phyloP scores from a whole-genome alignment of 2,797 vertebrate species.

The Amblyraja radiata region DNA sequence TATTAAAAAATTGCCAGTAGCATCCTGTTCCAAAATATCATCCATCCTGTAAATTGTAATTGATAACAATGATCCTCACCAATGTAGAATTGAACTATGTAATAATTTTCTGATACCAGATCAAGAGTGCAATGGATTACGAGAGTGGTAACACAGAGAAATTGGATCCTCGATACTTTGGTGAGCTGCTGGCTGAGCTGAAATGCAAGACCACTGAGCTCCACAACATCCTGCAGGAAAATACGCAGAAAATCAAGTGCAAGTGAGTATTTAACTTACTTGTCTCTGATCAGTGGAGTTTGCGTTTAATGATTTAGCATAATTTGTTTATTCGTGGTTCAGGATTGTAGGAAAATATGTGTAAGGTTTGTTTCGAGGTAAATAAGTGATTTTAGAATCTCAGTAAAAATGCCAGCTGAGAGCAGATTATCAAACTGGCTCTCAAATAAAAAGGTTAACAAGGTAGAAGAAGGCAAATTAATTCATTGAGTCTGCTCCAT shows the following conservation, averaged over 20 bases:
- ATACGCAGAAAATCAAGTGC: constrained; percentile 79
- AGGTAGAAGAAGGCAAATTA: neutral
- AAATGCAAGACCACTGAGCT: constrained; percentile 82
- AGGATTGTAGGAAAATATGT: neutral
- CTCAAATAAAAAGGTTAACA: neutral
- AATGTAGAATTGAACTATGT: neutral
- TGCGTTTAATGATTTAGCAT: neutral
- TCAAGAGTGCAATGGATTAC: constrained; percentile 43
- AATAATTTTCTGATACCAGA: constrained; percentile 12
- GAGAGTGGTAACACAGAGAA: constrained; percentile 52
- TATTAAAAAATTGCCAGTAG: neutral
- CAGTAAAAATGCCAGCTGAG: neutral
- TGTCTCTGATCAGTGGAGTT: neutral
- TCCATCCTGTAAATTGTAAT: neutral
- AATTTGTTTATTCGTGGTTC: neutral
- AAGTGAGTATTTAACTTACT: constrained; percentile 54
- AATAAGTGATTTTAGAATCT: neutral
- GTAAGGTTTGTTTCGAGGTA: neutral
- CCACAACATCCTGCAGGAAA: constrained; percentile 74
- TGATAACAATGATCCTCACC: neutral
- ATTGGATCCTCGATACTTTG: constrained; percentile 85
- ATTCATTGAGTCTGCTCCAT: no score
- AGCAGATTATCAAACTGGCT: neutral
- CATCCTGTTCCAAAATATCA: neutral
- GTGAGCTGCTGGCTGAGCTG: constrained; percentile 85